Evolutionary conservation across 2,888 invertebrate genomes (phyloP).

Genomic region (Xestia xanthographa): DNA sequence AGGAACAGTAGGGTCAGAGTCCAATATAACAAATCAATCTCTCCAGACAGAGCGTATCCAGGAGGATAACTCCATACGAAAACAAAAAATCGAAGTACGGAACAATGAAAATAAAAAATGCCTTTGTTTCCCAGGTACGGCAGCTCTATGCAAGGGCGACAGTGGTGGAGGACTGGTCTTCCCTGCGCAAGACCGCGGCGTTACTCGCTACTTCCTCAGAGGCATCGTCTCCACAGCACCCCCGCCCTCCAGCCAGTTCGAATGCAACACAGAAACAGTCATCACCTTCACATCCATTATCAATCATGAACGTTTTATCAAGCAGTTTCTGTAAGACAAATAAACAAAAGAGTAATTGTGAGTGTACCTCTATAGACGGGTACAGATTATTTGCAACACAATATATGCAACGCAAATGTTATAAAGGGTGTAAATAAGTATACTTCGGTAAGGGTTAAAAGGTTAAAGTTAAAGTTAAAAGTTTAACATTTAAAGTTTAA

Average conservation of each 20-base stretch:
- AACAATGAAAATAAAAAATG: not conserved
- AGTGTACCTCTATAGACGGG: not conserved
- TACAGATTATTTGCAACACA: not conserved
- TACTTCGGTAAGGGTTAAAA: too few species aligned
- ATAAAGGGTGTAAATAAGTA: too few species aligned
- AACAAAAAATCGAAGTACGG: not conserved
- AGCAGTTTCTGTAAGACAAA: not conserved
- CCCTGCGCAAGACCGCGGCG: not conserved
- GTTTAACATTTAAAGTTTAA: too few species aligned
- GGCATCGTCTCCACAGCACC: not conserved
- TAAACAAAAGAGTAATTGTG: not conserved
- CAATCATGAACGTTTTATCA: not conserved
- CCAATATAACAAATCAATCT: not conserved
- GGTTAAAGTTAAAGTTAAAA: too few species aligned
- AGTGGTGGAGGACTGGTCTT: not conserved
- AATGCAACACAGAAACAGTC: not conserved
- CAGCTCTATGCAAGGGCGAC: constrained; percentile 1
- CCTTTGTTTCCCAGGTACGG: not conserved
- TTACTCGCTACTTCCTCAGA: not conserved
- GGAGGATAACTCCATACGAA: not conserved
- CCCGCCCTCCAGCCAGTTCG: too few species aligned
- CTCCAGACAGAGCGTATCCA: not conserved
- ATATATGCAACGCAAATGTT: not conserved
- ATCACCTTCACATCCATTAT: constrained; percentile 1
- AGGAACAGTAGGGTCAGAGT: not conserved